Base-by-base conservation (phyloP, 2,888 invertebrate species). In the Bombyx huttoni region DNA sequence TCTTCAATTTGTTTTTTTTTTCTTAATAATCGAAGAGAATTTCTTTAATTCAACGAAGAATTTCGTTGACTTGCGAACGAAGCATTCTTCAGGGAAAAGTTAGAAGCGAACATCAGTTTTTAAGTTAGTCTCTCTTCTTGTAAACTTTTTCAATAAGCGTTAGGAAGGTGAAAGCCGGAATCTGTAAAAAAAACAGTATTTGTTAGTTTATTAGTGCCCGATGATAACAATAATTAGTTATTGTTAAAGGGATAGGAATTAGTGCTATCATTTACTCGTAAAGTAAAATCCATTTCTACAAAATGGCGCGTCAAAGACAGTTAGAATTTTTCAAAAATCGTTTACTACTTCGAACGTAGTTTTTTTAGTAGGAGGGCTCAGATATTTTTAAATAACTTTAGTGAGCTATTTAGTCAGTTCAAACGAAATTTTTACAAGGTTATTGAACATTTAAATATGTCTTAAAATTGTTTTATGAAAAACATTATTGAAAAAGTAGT, bases 191-290 rank as follows among this genome's bases (percentile, higher is more conserved):
- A 81, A 78, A 83, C 59, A 61, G 59, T 57, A 70, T 53, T 67
- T 75, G 84, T 87, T 85, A 87, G 82, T 81, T 62, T 75, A 76
- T 84, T 82, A 85, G 80, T 73, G 54, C 68, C 58, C 54, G 58
- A 55, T 61, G 62, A 64, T 55, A 57, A 59, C 56, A 55, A 58
- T 56, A 68, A 74, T 75, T 75, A 75, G 75, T 76, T 63, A 58
- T 65, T 67, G 70, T 73, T 74, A 73, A 64, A 51, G 46, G 54
- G 54, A 55, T 54, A 53, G 53, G 55, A 57, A 56, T 53, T 57
- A 49, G 49, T 56, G 48, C 48, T 45, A 51, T 54, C 55, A 51
- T 51, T 53, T 50, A 54, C 58, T 53, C n/a, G n/a, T n/a, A n/a
- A n/a, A n/a, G n/a, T n/a, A n/a, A n/a, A 24, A 24, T 1, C 24